Evolutionary conservation across 2,113 vertebrate genomes (phyloP).

Genomic region (Rhinogobius similis): DNA sequence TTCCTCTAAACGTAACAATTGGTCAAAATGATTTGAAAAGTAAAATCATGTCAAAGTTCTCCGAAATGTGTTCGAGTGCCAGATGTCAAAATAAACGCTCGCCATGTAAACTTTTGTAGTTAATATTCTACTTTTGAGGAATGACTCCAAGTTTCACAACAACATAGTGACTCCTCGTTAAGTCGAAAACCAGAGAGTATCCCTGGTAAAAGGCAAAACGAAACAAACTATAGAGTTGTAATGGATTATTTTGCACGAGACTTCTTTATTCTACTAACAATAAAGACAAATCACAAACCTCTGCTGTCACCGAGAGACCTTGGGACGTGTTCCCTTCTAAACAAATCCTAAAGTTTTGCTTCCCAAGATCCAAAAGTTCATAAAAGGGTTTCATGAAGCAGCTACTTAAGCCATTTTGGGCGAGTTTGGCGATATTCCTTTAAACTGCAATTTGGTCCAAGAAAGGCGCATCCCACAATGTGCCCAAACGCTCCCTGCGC

Average conservation of each 20-base stretch:
- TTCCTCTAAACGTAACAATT: not conserved
- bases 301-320: slow-evolving; percentile 59
- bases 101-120: slow-evolving; percentile 10
- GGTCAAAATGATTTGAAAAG: not conserved
- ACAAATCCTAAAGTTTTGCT: slow-evolving; percentile 25
- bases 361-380: not conserved
- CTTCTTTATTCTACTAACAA: too few relatives aligned
- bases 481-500: slow-evolving; percentile 22
- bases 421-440: not conserved
- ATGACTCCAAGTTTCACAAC: slow-evolving; percentile 15
- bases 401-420: slow-evolving; percentile 61
- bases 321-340: slow-evolving; percentile 45
- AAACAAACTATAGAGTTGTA: not conserved
- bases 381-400: not conserved
- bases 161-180: not conserved
- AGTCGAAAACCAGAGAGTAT: not conserved
- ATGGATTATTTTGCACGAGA: not conserved
- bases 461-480: slow-evolving; percentile 53
- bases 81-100: not conserved
- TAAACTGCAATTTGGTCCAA: slow-evolving; percentile 16
- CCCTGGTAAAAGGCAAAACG: not conserved
- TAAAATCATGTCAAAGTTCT: not conserved
- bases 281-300: slow-evolving; percentile 53
- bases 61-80: not conserved
- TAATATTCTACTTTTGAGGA: slow-evolving; percentile 51